Evolutionary conservation across 2,113 vertebrate species (phyloP).

Genomic region (Poeciliopsis retropinna): DNA sequence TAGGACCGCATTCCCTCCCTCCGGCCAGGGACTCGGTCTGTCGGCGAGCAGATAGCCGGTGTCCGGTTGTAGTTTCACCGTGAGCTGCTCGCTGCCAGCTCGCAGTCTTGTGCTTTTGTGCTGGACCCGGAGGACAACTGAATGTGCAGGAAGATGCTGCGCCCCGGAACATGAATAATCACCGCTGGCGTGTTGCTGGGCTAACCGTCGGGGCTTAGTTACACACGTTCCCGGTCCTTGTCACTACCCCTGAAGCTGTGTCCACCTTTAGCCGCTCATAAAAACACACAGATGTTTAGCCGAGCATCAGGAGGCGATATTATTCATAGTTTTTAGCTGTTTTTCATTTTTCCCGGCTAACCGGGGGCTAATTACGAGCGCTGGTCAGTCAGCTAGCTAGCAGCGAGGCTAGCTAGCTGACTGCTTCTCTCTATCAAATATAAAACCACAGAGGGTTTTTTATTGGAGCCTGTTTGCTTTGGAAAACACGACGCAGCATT

Average conservation of each 20-base stretch:
- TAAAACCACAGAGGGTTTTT: not conserved
- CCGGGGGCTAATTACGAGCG: slow-evolving; percentile 3
- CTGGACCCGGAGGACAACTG: slow-evolving; percentile 70
- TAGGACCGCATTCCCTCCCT: not conserved
- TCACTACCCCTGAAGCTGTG: slow-evolving; percentile 54
- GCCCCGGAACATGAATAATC: slow-evolving; percentile 74
- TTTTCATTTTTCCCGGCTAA: not conserved
- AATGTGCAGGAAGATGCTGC: slow-evolving; percentile 75
- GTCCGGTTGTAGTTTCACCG: slow-evolving; percentile 14
- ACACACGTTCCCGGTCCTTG: slow-evolving; percentile 70
- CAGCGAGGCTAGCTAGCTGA: slow-evolving; percentile 61
- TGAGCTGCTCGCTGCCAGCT: slow-evolving; percentile 31
- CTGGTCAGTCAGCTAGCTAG: slow-evolving; percentile 57
- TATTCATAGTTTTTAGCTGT: not conserved
- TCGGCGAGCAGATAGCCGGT: not conserved
- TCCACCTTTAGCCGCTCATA: slow-evolving; percentile 47
- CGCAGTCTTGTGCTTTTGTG: slow-evolving; percentile 75
- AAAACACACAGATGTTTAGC: slow-evolving; percentile 20
- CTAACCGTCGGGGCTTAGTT: not conserved
- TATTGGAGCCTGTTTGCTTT: not conserved
- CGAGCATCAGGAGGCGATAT: not conserved
- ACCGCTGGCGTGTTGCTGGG: not conserved
- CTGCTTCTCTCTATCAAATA: slow-evolving; percentile 27
- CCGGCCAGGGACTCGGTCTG: not conserved
- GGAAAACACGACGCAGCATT: not conserved